A percentile compares a stretch with the other conserved stretches of the same genome.
These are phyloP conservation scores for Theretra japonica DNA, from an alignment of 2,888 invertebrate genomes.

Conservation along the genomic window DNA sequence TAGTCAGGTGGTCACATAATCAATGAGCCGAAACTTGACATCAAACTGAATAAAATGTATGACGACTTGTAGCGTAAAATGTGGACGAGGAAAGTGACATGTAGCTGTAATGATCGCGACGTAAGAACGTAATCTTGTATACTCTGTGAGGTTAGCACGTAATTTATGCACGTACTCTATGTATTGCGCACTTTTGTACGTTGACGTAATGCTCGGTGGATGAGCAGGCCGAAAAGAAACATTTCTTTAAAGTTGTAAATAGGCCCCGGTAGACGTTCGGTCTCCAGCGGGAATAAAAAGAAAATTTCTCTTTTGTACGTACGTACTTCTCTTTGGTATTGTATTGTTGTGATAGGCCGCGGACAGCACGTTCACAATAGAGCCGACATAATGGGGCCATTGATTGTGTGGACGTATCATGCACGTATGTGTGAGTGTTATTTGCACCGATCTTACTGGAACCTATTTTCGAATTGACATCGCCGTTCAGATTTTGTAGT, in stretches of 20 bases:
- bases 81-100: not conserved
- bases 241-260: conserved; percentile 1
- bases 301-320: conserved; percentile 65
- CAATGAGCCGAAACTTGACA: too few relatives aligned
- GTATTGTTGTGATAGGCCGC: conserved; percentile 70
- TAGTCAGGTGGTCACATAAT: too few relatives aligned
- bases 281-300: conserved; percentile 32
- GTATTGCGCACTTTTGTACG: not conserved
- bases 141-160: not conserved
- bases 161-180: not conserved
- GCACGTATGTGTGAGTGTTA: conserved; percentile 61
- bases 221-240: not conserved
- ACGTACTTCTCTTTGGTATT: conserved; percentile 70
- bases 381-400: conserved; percentile 79
- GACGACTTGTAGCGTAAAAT: not conserved
- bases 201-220: not conserved
- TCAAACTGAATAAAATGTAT: not conserved
- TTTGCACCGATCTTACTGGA: conserved; percentile 56
- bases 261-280: not conserved
- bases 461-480: conserved; percentile 37
- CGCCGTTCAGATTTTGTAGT: not conserved
- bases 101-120: not conserved
- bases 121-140: not conserved
- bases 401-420: conserved; percentile 73
- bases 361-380: conserved; percentile 78